phyloP scores from a whole-genome alignment of 2,888 invertebrate species.

The Zaprionus bogoriensis region DNA sequence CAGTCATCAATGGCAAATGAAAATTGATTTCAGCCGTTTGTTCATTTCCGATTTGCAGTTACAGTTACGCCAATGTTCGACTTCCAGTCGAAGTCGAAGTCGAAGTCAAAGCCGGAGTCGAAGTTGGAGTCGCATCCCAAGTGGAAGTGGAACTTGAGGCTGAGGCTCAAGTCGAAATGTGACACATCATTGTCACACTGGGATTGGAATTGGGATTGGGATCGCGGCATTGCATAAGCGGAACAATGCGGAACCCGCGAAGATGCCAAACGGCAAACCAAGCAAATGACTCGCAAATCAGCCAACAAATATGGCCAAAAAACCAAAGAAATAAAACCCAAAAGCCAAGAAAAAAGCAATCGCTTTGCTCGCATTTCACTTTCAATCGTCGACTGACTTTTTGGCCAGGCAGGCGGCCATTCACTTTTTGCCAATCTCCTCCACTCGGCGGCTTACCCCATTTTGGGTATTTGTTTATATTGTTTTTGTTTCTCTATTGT shows the following conservation, averaged over 20 bases:
- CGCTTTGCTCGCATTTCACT: constrained; percentile 49
- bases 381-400: constrained; percentile 35
- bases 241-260: constrained; percentile 47
- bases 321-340: constrained; percentile 41
- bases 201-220: constrained; percentile 23
- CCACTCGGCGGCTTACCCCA: neutral
- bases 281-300: constrained; percentile 41
- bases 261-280: constrained; percentile 25
- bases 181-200: constrained; percentile 58
- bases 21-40: constrained; percentile 63
- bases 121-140: neutral
- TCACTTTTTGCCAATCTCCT: constrained; percentile 33
- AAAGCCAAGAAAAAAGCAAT: constrained; percentile 32
- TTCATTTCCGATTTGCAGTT: constrained; percentile 60
- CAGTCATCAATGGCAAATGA: constrained; percentile 39
- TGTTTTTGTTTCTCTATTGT: neutral
- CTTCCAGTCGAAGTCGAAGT: constrained; percentile 22
- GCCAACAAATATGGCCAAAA: constrained; percentile 37
- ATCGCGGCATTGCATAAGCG: constrained; percentile 52
- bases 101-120: constrained; percentile 7
- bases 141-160: constrained; percentile 16
- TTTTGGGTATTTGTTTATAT: neutral
- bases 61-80: constrained; percentile 29
- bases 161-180: no score
- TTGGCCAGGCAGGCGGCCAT: constrained; percentile 25